Evolutionary conservation across 2,888 invertebrate genomes (phyloP), one percentile per base, ranked within the genome.

Genomic region (Listrodromus nycthemerus): DNA sequence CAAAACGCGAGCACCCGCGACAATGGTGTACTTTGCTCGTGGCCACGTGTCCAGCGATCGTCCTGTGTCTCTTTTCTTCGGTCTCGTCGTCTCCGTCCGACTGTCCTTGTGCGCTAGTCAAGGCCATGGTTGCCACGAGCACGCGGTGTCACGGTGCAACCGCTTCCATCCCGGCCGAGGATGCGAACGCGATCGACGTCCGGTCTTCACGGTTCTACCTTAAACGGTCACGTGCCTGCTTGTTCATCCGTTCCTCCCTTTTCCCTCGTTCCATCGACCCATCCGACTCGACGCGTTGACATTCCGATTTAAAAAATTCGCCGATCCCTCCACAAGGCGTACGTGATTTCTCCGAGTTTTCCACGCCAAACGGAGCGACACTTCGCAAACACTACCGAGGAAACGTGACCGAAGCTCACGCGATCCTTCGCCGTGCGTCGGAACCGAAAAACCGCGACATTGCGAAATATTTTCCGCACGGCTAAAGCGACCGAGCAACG

Each of bases 71-170:
- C 70, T 50, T 58, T 83, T 70, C 70, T 45, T 70, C 30, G 19
- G 58, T 55, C 58, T 58, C n/a, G 81, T 33, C 63, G 30, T 58
- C 27, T 37, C 66, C 24, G 80, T 88, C 86, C 85, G 80, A 83
- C 82, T 88, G 88, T 89, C 89, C 88, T 89, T 86, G 89, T 88
- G 87, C 85, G 85, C 82, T 87, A 87, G 88, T 88, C 90, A 91
- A 91, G 91, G 91, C 90, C 91, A 91, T 87, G 91, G 90, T 89
- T 89, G 87, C 87, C 87, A 66, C 16, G 58, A 27, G 71, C 41
- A 71, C 30, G 65, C 65, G 27, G 81, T 66, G 66, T 63, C 50
- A 81, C 76, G 52, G 24, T 65, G 82, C 79, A 37, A 76, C 67
- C 71, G 70, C 79, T 37, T 48, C 45, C 37, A 69, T 6, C 67